phyloP scores from a whole-genome alignment of 2,797 vertebrate species.

The Oceanodroma leucorhoa region DNA sequence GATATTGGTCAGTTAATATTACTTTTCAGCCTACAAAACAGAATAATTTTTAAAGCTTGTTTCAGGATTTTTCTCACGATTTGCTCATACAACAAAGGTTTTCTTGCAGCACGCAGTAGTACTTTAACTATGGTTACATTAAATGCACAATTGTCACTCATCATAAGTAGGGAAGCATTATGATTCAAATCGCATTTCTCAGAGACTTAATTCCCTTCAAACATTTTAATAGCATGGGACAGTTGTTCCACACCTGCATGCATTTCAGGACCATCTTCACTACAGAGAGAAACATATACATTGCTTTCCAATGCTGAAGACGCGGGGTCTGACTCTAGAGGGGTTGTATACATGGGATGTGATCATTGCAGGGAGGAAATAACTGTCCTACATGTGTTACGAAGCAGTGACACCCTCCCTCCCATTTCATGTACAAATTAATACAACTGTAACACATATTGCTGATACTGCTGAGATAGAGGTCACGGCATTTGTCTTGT shows the following conservation, averaged over 20 bases:
- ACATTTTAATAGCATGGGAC: neutral
- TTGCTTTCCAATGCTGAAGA: neutral
- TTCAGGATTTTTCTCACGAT: neutral
- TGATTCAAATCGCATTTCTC: neutral
- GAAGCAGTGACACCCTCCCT: neutral
- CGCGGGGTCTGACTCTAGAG: neutral
- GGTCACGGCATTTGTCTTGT: fast-evolving
- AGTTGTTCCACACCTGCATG: neutral
- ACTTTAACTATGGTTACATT: neutral
- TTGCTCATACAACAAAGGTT: neutral
- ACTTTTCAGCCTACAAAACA: neutral
- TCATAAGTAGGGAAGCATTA: neutral
- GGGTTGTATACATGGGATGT: fast-evolving
- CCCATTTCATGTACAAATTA: neutral
- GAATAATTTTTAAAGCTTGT: neutral
- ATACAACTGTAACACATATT: neutral
- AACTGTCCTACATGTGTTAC: neutral
- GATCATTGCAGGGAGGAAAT: neutral
- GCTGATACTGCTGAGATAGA: neutral
- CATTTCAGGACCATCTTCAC: neutral
- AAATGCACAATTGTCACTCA: neutral
- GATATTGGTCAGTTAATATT: neutral
- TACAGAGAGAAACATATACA: neutral
- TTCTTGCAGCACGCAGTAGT: neutral
- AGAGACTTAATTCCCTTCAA: neutral